Evolutionary conservation across 2,888 invertebrate genomes (phyloP), one percentile per base, ranked within the genome.

Genomic region (Tenodera sinensis): DNA sequence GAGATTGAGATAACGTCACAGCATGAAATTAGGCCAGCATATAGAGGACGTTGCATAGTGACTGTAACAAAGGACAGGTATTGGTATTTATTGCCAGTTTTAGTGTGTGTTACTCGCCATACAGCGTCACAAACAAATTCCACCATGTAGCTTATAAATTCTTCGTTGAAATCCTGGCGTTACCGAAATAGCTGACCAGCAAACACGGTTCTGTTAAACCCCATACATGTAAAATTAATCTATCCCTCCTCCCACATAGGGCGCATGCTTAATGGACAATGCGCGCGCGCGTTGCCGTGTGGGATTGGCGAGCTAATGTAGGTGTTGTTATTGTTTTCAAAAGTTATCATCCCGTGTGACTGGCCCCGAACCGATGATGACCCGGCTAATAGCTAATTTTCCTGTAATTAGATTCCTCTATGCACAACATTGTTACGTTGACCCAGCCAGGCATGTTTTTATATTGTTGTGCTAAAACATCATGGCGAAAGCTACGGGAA

Each of bases 401-500:
- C 54, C 54, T 71, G 54, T 71, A 71, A 71, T 71, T 71, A 71
- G 54, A 71, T 71, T 71, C 54, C 54, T 71, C 54, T 71, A 15
- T 71, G 54, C 87, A 82, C 81, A 87, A 87, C 87, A 87, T 34
- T 83, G 83, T 87, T 87, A 87, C 87, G 83, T 87, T 87, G 83
- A 87, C 87, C 71, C 87, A 87, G 82, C 82, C 34, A 87, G 81
- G 82, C 87, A 87, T 87, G 87, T 87, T 87, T 87, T 87, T 87
- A 87, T 87, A 83, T 87, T 87, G 83, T 83, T 87, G 82, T 42
- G 34, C 30, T 83, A 87, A 87, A 87, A 87, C 87, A 34, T 87
- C 54, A 71, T 14, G 54, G 54, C 54, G 54, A 71, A 20, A 71
- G 54, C 54, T 71, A 71, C 54, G 25, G 54, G 54, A 71, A 71